A percentile compares a stretch with the other conserved stretches of the same genome.
These are phyloP conservation scores for Clarias magur DNA, from an alignment of 2,113 vertebrate species.

Conservation along the genomic window DNA sequence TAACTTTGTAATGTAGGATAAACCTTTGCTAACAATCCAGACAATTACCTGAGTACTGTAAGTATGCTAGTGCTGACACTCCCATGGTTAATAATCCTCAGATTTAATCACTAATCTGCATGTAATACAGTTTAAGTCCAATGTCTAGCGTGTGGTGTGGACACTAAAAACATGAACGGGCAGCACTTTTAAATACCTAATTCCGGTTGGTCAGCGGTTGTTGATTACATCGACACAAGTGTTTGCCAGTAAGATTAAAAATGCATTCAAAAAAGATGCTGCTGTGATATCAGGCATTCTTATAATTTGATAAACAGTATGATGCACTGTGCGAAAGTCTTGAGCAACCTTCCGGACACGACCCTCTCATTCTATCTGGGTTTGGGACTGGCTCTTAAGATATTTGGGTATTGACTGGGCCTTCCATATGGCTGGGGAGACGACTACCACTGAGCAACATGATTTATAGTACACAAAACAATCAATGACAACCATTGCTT, in stretches of 20 bases:
- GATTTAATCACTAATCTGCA: conserved; percentile 28
- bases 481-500: neutral
- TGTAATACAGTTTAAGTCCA: neutral
- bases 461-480: too few relatives aligned
- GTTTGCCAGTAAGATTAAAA: neutral
- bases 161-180: neutral
- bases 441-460: too few relatives aligned
- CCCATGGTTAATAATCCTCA: conserved; percentile 8
- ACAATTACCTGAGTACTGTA: conserved; percentile 18
- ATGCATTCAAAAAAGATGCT: neutral
- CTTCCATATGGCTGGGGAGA: too few relatives aligned
- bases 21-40: conserved; percentile 28
- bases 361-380: too few relatives aligned
- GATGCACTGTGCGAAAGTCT: too few relatives aligned
- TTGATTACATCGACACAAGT: neutral
- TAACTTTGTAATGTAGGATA: conserved; percentile 34
- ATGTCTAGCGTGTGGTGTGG: neutral
- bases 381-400: too few relatives aligned
- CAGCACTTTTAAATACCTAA: neutral
- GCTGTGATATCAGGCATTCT: too few relatives aligned
- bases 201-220: neutral
- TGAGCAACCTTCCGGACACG: too few relatives aligned
- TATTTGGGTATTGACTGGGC: too few relatives aligned
- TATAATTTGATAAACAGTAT: too few relatives aligned
- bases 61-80: conserved; percentile 36